Conservation (phyloP, 1,140 invertebrate genomes). For the Polypedilum pembai region DNA sequence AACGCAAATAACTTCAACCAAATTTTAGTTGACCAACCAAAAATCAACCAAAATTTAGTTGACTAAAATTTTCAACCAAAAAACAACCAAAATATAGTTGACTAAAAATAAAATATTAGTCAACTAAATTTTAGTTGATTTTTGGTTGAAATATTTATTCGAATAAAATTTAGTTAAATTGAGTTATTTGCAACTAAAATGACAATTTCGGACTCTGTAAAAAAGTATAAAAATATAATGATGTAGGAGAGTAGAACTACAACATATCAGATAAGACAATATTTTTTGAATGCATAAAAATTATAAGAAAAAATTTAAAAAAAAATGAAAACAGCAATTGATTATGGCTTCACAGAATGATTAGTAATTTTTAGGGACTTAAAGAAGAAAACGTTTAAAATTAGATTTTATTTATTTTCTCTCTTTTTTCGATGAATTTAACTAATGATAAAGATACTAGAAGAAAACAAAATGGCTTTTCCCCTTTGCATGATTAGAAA, state of each 20-base stretch:
- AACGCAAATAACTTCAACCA: too few species aligned
- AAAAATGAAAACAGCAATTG: constrained; percentile 4
- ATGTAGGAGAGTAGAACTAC: constrained; percentile 11
- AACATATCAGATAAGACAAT: constrained; percentile 12
- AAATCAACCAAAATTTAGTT: too few species aligned
- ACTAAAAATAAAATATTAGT: too few species aligned
- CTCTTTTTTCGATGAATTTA: not conserved
- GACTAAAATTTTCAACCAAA: too few species aligned
- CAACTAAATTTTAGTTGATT: too few species aligned
- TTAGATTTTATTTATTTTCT: not conserved
- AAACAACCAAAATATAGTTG: too few species aligned
- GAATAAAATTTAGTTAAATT: too few species aligned
- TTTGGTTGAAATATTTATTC: too few species aligned
- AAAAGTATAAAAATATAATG: not conserved
- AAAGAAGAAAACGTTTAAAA: not conserved
- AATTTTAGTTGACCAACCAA: too few species aligned
- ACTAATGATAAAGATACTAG: not conserved
- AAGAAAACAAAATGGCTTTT: too few species aligned
- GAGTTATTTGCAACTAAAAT: too few species aligned
- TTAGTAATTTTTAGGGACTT: not conserved
- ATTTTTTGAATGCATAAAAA: constrained; percentile 16
- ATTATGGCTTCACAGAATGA: not conserved
- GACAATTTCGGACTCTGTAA: not conserved
- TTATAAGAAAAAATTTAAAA: constrained; percentile 1
- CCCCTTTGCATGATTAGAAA: too few species aligned